Percentiles rank a stretch among this genome's conserved stretches.
phyloP scores from a whole-genome alignment of 2,888 invertebrate species.

The Ashinkailepas kermadecensis region DNA sequence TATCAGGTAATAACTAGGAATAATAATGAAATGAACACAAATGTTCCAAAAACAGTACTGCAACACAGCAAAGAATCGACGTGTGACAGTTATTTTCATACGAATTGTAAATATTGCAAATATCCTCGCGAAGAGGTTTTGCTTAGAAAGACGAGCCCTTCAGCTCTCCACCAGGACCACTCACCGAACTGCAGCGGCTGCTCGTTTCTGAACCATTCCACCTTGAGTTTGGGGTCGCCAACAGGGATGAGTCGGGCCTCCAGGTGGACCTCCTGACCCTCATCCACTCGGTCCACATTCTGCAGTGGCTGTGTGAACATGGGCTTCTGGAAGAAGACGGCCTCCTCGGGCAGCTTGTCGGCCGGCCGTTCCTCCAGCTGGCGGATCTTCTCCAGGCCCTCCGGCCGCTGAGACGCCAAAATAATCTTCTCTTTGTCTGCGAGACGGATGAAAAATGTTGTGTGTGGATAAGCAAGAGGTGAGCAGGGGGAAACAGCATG shows the following conservation, averaged over 20 bases:
- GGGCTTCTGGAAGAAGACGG: constrained; percentile 70
- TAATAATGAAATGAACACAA: no score
- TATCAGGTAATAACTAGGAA: no score
- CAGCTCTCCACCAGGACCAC: neutral
- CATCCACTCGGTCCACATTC: constrained; percentile 74
- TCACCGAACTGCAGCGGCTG: constrained; percentile 76
- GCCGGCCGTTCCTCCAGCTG: constrained; percentile 69
- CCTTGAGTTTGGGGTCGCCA: constrained; percentile 85
- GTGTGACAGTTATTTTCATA: no score
- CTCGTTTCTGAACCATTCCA: constrained; percentile 91
- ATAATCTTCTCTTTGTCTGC: constrained; percentile 62
- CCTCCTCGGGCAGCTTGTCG: neutral
- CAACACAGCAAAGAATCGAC: no score
- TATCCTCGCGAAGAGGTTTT: no score
- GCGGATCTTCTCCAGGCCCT: constrained; percentile 84
- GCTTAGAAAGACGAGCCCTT: no score
- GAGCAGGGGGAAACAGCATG: no score
- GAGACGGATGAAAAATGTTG: no score
- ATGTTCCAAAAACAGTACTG: no score
- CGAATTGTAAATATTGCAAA: no score
- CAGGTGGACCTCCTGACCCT: constrained; percentile 89
- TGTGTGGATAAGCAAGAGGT: no score
- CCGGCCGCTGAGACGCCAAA: constrained; percentile 85
- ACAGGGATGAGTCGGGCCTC: constrained; percentile 91
- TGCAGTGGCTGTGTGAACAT: constrained; percentile 91